Evolutionary conservation across 2,888 invertebrate species (phyloP), one percentile per base, ranked within the genome.

Genomic region (Xylophagus ater): DNA sequence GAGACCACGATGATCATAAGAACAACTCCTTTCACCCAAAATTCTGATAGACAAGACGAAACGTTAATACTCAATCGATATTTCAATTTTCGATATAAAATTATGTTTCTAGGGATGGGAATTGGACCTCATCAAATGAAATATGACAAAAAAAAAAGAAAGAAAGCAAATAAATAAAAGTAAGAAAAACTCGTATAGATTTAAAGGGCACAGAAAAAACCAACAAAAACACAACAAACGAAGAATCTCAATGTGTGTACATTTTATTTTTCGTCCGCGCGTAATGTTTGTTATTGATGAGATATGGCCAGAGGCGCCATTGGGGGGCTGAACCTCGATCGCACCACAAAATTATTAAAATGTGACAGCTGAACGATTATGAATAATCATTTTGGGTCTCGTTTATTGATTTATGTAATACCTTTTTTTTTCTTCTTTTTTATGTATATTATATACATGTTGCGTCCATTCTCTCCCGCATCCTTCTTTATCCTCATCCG

Each of bases 341-440:
- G 55, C 55, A 52, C 56, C 54, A 55, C 53, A 56, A 53, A 55
- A 56, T 57, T 57, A 57, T 56, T 56, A 55, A 57, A 57, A 56
- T 57, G 53, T 57, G 57, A 57, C 57, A 56, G 57, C 53, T 53
- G 55, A 54, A 54, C 56, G 55, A 56, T 55, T 55, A 56, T 55
- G 53, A 53, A 53, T 53, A 54, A 56, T 56, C 54, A 54, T 53
- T 55, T 53, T 48, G 36, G 45, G 45, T 24, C 38, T 45, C 44
- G 42, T 38, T 34, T 49, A 49, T 48, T 49, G 51, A 51, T 51
- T 51, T 51, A 51, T 51, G 47, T 45, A 40, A 44, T 44, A 28
- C 36, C 32, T 37, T n/a, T n/a, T n/a, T n/a, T n/a, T n/a, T n/a
- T n/a, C n/a, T n/a, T n/a, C n/a, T n/a, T n/a, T n/a, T n/a, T n/a